Evolutionary conservation across 2,888 invertebrate genomes (phyloP).

Genomic region (Pheosia tremula): DNA sequence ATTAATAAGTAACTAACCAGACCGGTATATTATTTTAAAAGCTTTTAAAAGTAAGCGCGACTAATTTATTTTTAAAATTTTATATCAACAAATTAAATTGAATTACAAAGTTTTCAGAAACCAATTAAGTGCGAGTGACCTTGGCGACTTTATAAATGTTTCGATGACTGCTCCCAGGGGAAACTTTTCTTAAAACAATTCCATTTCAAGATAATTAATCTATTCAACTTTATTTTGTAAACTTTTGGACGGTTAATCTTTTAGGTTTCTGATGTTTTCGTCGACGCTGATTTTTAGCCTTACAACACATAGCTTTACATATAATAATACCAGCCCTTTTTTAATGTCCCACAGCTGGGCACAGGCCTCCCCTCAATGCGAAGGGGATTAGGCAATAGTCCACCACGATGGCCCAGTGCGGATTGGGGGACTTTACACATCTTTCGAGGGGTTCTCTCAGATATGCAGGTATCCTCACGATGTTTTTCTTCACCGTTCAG

Average conservation of each 20-base stretch:
- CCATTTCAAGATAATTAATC: constrained; percentile 26
- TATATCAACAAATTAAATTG: constrained; percentile 43
- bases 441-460: too few species aligned
- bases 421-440: too few species aligned
- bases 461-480: too few species aligned
- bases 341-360: too few species aligned
- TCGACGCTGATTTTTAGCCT: too few species aligned
- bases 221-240: constrained; percentile 18
- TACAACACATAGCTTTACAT: too few species aligned
- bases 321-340: too few species aligned
- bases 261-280: neutral
- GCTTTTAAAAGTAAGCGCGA: neutral
- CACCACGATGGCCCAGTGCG: too few species aligned
- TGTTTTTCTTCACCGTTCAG: too few species aligned
- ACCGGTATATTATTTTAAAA: neutral
- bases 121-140: constrained; percentile 50
- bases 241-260: constrained; percentile 15
- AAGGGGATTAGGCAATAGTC: too few species aligned
- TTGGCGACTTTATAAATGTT: constrained; percentile 47
- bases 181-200: constrained; percentile 36
- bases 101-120: constrained; percentile 51
- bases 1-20: neutral
- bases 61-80: constrained; percentile 26
- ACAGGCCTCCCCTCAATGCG: too few species aligned
- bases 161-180: constrained; percentile 42